phyloP scores from a whole-genome alignment of 2,888 invertebrate genomes.

The Heliconius aoede region DNA sequence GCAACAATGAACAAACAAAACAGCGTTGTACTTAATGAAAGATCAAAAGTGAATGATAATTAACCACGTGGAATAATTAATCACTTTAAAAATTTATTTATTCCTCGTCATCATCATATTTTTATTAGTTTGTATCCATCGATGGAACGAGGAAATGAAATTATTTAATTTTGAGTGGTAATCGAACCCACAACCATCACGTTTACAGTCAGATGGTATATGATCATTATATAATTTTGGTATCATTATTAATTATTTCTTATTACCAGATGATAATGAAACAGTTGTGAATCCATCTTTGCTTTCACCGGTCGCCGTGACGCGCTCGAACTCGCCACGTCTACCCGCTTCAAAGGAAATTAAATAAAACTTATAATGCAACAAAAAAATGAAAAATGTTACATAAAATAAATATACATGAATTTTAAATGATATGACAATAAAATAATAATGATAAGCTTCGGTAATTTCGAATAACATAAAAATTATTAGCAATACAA shows the following conservation, averaged over 20 bases:
- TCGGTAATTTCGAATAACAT: too few species aligned
- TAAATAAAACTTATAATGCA: conserved; percentile 10
- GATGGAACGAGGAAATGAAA: background rate
- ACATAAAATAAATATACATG: background rate
- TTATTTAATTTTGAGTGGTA: background rate
- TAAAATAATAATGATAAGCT: too few species aligned
- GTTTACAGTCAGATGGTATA: too few species aligned
- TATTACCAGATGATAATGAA: conserved; percentile 84
- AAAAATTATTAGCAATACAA: too few species aligned
- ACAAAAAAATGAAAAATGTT: background rate
- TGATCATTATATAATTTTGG: background rate
- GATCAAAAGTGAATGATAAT: too few species aligned
- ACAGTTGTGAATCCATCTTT: conserved; percentile 88
- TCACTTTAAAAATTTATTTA: too few species aligned
- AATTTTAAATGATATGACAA: too few species aligned
- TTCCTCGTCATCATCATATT: too few species aligned
- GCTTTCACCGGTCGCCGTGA: conserved; percentile 85
- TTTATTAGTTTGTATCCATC: too few species aligned
- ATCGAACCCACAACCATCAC: background rate
- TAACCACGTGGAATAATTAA: too few species aligned
- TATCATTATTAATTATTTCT: conserved; percentile 41
- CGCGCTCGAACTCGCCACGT: conserved; percentile 87
- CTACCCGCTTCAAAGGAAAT: conserved; percentile 52
- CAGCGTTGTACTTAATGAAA: too few species aligned
- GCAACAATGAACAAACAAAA: too few species aligned